Conservation (phyloP, 2,797 vertebrate species). For the Pampus argenteus region DNA sequence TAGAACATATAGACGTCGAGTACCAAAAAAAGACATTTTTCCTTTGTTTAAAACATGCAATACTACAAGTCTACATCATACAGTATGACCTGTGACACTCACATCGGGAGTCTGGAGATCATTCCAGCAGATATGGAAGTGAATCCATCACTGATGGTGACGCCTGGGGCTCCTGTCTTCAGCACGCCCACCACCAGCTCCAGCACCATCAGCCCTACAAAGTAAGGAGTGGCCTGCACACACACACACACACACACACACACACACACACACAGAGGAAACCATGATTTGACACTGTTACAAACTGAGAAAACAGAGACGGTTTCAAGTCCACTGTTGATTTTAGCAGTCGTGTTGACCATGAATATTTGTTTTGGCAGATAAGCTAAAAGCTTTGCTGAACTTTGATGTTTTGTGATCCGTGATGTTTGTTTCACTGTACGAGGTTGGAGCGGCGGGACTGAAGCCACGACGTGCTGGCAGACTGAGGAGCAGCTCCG, state of each 20-base stretch:
- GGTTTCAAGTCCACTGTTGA: constrained; percentile 47
- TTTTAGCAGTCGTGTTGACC: constrained; percentile 37
- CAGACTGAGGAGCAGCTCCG: constrained; percentile 46
- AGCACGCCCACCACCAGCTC: constrained; percentile 88
- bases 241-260: constrained; percentile 31
- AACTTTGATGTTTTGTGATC: constrained; percentile 74
- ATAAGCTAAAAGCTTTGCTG: constrained; percentile 46
- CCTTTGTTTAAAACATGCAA: background rate
- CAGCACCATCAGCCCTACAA: constrained; percentile 88
- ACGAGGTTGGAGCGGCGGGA: constrained; percentile 29
- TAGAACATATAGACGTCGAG: no score
- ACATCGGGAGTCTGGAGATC: constrained; percentile 90
- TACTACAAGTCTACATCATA: background rate
- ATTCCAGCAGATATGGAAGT: constrained; percentile 90
- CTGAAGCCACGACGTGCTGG: constrained; percentile 59
- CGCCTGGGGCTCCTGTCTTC: constrained; percentile 76
- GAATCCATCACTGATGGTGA: constrained; percentile 87
- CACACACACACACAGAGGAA: constrained; percentile 39
- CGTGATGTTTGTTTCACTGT: constrained; percentile 65
- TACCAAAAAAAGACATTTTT: no score
- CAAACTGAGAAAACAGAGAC: constrained; percentile 56
- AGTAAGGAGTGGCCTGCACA: constrained; percentile 91
- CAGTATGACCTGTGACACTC: constrained; percentile 31
- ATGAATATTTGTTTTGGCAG: constrained; percentile 68
- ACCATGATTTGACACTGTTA: constrained; percentile 53